Conservation (phyloP, 2,797 vertebrate genomes). For the Squalus acanthias region DNA sequence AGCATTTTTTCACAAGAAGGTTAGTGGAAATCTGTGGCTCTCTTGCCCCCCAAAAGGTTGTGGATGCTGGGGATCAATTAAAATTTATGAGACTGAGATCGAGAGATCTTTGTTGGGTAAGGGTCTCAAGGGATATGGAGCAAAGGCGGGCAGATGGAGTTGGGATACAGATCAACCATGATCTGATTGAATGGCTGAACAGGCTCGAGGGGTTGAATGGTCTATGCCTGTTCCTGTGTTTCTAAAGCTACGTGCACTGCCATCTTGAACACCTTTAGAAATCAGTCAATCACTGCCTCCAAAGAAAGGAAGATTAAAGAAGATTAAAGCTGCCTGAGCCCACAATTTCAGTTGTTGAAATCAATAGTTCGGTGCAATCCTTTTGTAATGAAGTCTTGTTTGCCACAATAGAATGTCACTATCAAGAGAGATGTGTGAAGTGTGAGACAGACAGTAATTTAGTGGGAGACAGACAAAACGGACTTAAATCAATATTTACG, state of each 20-base stretch:
- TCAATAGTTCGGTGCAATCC: neutral
- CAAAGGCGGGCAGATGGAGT: neutral
- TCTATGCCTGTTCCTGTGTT: neutral
- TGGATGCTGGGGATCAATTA: neutral
- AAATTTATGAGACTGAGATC: neutral
- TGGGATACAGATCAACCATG: neutral
- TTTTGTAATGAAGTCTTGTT: neutral
- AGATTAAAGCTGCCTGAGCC: neutral
- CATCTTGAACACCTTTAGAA: neutral
- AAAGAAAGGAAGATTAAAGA: neutral
- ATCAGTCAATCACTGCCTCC: neutral
- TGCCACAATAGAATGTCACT: neutral
- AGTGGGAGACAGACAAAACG: neutral
- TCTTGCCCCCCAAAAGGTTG: neutral
- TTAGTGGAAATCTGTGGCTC: neutral
- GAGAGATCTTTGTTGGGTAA: neutral
- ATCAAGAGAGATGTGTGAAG: neutral
- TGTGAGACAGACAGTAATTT: neutral
- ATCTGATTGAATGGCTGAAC: neutral
- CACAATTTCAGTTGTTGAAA: neutral
- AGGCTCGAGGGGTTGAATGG: no score
- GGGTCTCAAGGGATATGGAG: neutral
- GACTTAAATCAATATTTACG: neutral
- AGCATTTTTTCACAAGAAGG: neutral
- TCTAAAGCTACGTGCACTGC: neutral